phyloP scores from a whole-genome alignment of 64 coral and sea anemone genomes.

The Pachyseris speciosa region DNA sequence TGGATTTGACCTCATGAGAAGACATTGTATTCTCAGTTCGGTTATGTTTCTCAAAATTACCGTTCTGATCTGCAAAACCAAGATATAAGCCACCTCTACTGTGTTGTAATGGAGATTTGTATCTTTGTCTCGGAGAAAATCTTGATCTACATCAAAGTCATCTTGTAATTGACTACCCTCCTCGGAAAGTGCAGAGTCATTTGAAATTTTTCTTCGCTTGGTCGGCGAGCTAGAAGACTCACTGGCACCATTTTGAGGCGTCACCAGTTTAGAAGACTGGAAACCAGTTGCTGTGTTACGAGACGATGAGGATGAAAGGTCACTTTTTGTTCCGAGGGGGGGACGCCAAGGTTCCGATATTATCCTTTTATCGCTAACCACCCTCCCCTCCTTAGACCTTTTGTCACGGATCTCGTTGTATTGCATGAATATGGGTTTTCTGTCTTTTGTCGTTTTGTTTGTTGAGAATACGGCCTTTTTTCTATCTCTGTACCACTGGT shows the following conservation, averaged over 20 bases:
- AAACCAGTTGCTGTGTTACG: background rate
- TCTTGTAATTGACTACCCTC: background rate
- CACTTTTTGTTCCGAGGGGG: background rate
- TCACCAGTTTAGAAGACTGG: background rate
- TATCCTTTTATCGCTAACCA: conserved; percentile 5
- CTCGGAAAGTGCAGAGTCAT: background rate
- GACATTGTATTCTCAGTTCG: background rate
- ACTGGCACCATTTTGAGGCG: background rate
- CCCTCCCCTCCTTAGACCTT: conserved; percentile 34
- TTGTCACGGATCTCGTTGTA: conserved; percentile 71
- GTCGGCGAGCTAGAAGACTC: background rate
- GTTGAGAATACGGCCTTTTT: conserved; percentile 39
- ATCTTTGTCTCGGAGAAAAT: background rate
- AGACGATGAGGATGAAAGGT: background rate
- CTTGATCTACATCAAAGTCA: background rate
- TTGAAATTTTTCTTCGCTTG: background rate
- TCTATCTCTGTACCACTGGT: conserved; percentile 58
- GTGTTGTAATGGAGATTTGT: background rate
- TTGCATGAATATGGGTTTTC: conserved; percentile 75
- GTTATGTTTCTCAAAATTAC: background rate
- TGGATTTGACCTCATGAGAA: background rate
- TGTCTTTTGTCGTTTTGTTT: conserved; percentile 13
- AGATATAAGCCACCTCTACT: background rate
- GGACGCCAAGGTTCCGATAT: background rate
- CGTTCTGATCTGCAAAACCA: background rate